phyloP scores from a whole-genome alignment of 2,888 invertebrate species.

The Entomobrya multifasciata region DNA sequence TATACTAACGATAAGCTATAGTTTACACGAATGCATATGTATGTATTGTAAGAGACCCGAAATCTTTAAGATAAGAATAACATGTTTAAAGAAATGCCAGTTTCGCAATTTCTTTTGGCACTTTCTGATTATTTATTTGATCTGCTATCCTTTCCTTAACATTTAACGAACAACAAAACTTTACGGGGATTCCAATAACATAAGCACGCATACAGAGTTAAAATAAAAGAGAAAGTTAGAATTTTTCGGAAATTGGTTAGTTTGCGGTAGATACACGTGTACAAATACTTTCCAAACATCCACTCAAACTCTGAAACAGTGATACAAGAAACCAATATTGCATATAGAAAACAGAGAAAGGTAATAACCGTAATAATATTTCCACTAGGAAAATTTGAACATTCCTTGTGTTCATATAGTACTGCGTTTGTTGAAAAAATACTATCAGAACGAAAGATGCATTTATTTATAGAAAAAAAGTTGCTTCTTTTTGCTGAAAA shows the following conservation, averaged over 20 bases:
- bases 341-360: not conserved
- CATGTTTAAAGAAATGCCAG: not conserved
- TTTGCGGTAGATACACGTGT: not conserved
- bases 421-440: no score
- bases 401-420: no score
- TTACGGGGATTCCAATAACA: no score
- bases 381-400: not conserved
- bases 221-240: not conserved
- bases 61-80: no score
- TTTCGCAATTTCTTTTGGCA: slow-evolving; percentile 28
- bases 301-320: not conserved
- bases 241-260: not conserved
- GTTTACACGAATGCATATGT: no score
- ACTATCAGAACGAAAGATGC: not conserved
- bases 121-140: slow-evolving; percentile 56
- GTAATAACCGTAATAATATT: slow-evolving; percentile 23
- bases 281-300: not conserved
- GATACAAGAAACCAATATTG: not conserved
- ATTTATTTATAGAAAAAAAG: slow-evolving; percentile 17
- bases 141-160: slow-evolving; percentile 18
- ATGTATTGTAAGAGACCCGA: not conserved
- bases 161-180: slow-evolving; percentile 23
- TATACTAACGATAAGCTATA: no score
- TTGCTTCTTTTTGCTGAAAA: not conserved
- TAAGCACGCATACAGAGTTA: no score